Conservation (phyloP, 2,113 vertebrate genomes). For the Electrona antarctica region DNA sequence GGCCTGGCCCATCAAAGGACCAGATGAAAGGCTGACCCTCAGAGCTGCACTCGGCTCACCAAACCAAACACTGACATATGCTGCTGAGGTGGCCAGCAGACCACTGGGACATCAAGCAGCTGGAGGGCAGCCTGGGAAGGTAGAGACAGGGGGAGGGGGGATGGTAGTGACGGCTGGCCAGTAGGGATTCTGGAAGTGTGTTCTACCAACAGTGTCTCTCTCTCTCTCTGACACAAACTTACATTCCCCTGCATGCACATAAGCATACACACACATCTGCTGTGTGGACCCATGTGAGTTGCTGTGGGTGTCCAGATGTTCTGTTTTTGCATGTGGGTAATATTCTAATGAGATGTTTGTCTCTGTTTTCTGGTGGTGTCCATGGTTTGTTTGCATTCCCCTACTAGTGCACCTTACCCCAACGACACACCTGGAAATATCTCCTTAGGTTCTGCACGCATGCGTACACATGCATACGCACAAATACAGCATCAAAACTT, state of each 20-base stretch:
- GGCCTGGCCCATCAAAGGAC: conserved; percentile 59
- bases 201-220: conserved; percentile 11
- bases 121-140: conserved; percentile 74
- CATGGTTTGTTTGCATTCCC: background rate
- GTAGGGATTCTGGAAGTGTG: conserved; percentile 1
- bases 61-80: conserved; percentile 77
- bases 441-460: background rate
- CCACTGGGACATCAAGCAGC: conserved; percentile 77
- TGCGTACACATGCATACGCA: background rate
- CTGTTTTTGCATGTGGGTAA: conserved; percentile 24
- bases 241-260: conserved; percentile 52
- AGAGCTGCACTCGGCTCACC: conserved; percentile 28
- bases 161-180: conserved; percentile 16
- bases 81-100: conserved; percentile 49
- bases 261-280: conserved; percentile 55
- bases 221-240: conserved; percentile 27
- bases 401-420: background rate
- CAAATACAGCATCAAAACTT: too few relatives aligned
- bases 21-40: conserved; percentile 68
- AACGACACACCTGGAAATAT: background rate
- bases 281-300: conserved; percentile 4
- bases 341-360: conserved; percentile 28
- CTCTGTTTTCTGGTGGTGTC: background rate
- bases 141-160: conserved; percentile 54
- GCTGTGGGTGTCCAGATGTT: conserved; percentile 55